Percentiles rank a stretch among this genome's conserved stretches.
Evolutionary conservation across 23 tunicate species (phyloP).

Genomic region (Trididemnum clinides): DNA sequence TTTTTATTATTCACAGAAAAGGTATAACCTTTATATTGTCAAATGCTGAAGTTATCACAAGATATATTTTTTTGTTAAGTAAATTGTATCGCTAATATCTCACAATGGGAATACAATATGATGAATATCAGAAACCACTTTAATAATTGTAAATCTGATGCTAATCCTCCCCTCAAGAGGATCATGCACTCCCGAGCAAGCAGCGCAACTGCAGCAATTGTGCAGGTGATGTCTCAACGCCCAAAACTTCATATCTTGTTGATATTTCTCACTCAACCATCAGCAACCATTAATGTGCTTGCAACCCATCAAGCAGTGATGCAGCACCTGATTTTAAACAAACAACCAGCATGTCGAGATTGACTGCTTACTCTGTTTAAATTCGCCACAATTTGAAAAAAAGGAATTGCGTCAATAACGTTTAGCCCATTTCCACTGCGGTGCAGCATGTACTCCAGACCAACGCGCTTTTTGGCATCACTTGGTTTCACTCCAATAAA

Average conservation of each 20-base stretch:
- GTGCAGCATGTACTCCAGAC: not conserved
- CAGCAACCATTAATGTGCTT: not conserved
- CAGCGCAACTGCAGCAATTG: constrained; percentile 32
- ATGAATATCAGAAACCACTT: constrained; percentile 17
- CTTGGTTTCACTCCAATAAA: not conserved
- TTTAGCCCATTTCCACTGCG: not conserved
- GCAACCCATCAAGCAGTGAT: not conserved
- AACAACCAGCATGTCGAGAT: not conserved
- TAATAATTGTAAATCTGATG: not conserved
- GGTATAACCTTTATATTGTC: too few relatives aligned
- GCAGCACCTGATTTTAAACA: not conserved
- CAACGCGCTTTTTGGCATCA: not conserved
- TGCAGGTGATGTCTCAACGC: constrained; percentile 4
- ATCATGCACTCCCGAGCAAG: constrained; percentile 1
- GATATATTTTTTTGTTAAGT: not conserved
- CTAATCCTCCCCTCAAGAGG: not conserved
- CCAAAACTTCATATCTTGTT: not conserved
- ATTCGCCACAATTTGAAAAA: not conserved
- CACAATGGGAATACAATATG: not conserved
- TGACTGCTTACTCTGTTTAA: not conserved
- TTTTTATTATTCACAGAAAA: too few relatives aligned
- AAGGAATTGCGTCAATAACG: not conserved
- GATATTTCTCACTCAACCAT: not conserved
- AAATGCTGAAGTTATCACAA: too few relatives aligned
- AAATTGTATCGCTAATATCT: not conserved